Conservation (phyloP, 2,888 invertebrate genomes). For the Blera fallax region DNA sequence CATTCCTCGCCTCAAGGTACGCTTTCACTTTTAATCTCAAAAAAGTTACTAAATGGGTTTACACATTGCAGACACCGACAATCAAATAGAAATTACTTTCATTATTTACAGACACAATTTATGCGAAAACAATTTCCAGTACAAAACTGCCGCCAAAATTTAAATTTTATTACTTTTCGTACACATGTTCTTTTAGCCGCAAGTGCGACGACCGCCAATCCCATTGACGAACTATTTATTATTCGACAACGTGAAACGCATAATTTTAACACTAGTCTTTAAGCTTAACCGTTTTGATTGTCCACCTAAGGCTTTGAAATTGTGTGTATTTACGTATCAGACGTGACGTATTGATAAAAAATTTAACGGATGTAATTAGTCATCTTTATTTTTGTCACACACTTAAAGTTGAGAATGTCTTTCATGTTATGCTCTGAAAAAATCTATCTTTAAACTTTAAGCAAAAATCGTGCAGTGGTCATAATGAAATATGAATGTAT, state of each 20-base stretch:
- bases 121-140: background rate
- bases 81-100: background rate
- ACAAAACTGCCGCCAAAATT: background rate
- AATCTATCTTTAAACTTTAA: background rate
- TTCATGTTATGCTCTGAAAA: slow-evolving; percentile 16
- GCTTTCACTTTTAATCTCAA: background rate
- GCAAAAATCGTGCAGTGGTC: background rate
- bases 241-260: slow-evolving; percentile 6
- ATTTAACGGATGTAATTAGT: background rate
- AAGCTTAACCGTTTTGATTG: slow-evolving; percentile 26
- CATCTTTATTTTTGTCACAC: slow-evolving; percentile 7
- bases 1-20: background rate
- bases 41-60: background rate
- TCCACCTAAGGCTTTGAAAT: background rate
- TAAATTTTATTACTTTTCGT: slow-evolving; percentile 1
- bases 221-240: slow-evolving; percentile 4
- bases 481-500: background rate
- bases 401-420: background rate
- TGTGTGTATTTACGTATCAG: background rate
- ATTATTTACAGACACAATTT: background rate
- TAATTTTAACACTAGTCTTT: background rate
- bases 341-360: slow-evolving; percentile 20
- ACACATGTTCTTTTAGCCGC: slow-evolving; percentile 9
- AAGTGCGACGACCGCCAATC: slow-evolving; percentile 47
- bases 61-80: background rate